A percentile compares a stretch with the other conserved stretches of the same genome.
Conservation (phyloP, 2,888 invertebrate genomes). For the Trachelus tabidus region DNA sequence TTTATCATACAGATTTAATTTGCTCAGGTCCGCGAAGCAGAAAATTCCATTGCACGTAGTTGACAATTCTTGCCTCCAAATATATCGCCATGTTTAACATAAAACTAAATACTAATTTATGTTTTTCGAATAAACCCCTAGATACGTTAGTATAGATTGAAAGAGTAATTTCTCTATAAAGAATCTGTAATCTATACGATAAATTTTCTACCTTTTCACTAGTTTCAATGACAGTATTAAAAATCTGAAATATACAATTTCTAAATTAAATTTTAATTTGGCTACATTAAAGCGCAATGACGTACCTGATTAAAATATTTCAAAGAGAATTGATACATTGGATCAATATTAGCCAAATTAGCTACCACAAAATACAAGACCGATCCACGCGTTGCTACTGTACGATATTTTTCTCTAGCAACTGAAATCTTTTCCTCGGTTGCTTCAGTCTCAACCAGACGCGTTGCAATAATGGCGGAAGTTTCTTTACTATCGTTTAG, state of each 20-base stretch:
- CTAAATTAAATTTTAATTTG: neutral
- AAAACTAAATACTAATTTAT: constrained; percentile 90
- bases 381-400: constrained; percentile 88
- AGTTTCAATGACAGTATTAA: constrained; percentile 82
- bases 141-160: constrained; percentile 89
- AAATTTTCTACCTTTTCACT: constrained; percentile 77
- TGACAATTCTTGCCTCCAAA: constrained; percentile 73
- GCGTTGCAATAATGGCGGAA: constrained; percentile 89
- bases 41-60: constrained; percentile 79
- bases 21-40: constrained; percentile 81
- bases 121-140: constrained; percentile 89
- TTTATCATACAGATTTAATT: constrained; percentile 65
- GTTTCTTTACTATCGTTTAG: constrained; percentile 92
- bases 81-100: constrained; percentile 83
- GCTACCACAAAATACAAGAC: constrained; percentile 92
- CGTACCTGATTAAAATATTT: constrained; percentile 84
- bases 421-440: constrained; percentile 88
- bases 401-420: constrained; percentile 86
- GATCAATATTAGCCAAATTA: constrained; percentile 88
- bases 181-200: constrained; percentile 74
- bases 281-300: neutral
- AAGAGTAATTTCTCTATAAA: constrained; percentile 82
- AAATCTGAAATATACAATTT: constrained; percentile 70
- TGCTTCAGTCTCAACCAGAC: constrained; percentile 86
- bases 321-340: constrained; percentile 96